Percentiles rank a stretch among this genome's conserved stretches.
Conservation (phyloP, 2,888 invertebrate genomes). For the Saturnia japonica region DNA sequence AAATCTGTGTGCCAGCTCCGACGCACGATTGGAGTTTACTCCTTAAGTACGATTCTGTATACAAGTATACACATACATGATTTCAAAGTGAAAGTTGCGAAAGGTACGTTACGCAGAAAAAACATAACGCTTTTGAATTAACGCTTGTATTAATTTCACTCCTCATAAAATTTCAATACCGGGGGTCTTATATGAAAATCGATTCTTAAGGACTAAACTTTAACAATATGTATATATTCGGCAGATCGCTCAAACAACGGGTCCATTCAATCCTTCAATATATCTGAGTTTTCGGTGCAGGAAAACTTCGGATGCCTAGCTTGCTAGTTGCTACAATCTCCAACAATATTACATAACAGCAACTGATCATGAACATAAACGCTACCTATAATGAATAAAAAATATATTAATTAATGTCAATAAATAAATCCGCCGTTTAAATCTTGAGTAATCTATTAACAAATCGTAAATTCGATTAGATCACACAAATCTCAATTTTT, state of each 20-base stretch:
- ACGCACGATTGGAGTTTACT: no score
- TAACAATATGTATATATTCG: not conserved
- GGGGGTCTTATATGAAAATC: no score
- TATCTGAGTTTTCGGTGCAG: not conserved
- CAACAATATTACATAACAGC: not conserved
- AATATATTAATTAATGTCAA: not conserved
- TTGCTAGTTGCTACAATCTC: not conserved
- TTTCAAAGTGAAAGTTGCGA: no score
- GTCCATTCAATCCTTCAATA: not conserved
- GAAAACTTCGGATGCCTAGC: not conserved
- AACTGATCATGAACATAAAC: not conserved
- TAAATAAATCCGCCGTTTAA: no score
- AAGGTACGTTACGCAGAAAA: no score
- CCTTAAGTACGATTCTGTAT: no score
- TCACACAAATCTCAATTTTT: slow-evolving; percentile 48
- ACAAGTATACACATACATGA: no score
- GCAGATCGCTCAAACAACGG: not conserved
- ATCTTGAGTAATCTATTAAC: not conserved
- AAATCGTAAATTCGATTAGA: slow-evolving; percentile 42
- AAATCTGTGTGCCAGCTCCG: not conserved
- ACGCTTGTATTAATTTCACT: no score
- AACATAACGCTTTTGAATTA: no score
- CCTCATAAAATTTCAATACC: no score
- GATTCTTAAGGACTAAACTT: no score
- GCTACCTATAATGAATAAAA: not conserved